Conservation (phyloP, 30 jellyfish, hydroid and myxozoan genomes). For the Turritopsis rubra region DNA sequence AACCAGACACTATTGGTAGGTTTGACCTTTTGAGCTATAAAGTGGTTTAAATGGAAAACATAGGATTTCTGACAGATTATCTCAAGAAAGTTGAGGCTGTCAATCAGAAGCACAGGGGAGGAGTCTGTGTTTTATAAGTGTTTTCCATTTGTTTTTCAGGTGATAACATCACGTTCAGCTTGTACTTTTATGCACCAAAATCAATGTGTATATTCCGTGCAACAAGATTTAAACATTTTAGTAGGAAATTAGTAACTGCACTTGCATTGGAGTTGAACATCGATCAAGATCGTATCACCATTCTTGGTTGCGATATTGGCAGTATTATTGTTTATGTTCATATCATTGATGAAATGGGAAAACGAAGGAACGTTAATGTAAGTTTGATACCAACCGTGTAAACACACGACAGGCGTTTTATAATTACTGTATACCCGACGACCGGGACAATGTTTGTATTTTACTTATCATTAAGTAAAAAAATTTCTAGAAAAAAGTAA, state of each 20-base stretch:
- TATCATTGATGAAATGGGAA: not conserved
- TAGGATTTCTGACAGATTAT: no score
- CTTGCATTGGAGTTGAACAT: not conserved
- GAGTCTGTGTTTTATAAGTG: not conserved
- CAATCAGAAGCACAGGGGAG: no score
- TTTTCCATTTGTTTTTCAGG: not conserved
- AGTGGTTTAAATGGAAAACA: no score
- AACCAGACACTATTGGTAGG: not conserved
- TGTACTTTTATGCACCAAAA: slow-evolving; percentile 7
- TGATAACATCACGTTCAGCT: not conserved
- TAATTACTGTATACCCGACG: no score
- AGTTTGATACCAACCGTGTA: no score
- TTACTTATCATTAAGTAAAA: no score
- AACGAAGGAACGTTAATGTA: not conserved
- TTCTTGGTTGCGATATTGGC: slow-evolving; percentile 2
- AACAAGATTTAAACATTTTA: not conserved
- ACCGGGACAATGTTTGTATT: no score
- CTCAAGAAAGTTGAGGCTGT: no score
- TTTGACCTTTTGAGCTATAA: no score
- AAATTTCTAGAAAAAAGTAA: no score
- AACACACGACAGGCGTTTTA: no score
- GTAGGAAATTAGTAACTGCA: not conserved
- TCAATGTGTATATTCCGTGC: slow-evolving; percentile 1
- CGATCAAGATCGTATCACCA: not conserved
- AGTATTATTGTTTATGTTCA: not conserved